phyloP scores from a whole-genome alignment of 1,140 invertebrate genomes.

The Drosophila sproati region DNA sequence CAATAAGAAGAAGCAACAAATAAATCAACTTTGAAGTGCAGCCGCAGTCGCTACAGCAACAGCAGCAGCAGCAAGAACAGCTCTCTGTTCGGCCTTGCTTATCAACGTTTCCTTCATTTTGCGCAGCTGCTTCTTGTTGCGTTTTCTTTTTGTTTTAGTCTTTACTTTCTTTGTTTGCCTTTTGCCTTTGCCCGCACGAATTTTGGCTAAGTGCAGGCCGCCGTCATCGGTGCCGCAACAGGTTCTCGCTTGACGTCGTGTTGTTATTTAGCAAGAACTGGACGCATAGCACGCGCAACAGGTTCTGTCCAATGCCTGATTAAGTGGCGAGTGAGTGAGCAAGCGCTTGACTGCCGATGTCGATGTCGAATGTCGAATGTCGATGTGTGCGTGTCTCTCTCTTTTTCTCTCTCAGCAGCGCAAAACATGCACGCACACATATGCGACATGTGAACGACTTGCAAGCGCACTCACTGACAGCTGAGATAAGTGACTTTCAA shows the following conservation, averaged over 20 bases:
- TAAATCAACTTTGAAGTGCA: slow-evolving; percentile 79
- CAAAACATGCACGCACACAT: slow-evolving; percentile 11
- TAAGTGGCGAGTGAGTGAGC: slow-evolving; percentile 28
- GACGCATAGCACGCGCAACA: slow-evolving; percentile 71
- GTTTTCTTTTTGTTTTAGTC: slow-evolving; percentile 57
- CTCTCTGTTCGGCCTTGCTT: slow-evolving; percentile 68
- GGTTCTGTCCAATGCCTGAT: slow-evolving; percentile 61
- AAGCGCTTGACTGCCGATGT: slow-evolving; percentile 14
- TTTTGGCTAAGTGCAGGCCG: slow-evolving; percentile 62
- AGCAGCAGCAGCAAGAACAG: slow-evolving; percentile 30
- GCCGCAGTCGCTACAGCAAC: slow-evolving; percentile 10
- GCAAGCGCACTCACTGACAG: slow-evolving; percentile 46
- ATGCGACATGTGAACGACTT: slow-evolving; percentile 11
- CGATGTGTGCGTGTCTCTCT: slow-evolving; percentile 19
- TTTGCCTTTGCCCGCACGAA: slow-evolving; percentile 60
- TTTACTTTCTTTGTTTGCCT: slow-evolving; percentile 71
- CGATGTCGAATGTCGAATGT: neutral
- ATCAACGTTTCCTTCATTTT: slow-evolving; percentile 60
- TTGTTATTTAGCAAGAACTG: slow-evolving; percentile 57
- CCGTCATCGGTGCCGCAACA: slow-evolving; percentile 67
- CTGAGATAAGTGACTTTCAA: slow-evolving; percentile 78
- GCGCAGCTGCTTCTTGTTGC: slow-evolving; percentile 44
- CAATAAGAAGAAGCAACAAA: slow-evolving; percentile 58
- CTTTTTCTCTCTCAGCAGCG: slow-evolving; percentile 28
- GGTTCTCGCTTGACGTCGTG: slow-evolving; percentile 61